These are phyloP conservation scores for Drosophila auraria DNA, from an alignment of 1,140 invertebrate species.

Conservation along the genomic window DNA sequence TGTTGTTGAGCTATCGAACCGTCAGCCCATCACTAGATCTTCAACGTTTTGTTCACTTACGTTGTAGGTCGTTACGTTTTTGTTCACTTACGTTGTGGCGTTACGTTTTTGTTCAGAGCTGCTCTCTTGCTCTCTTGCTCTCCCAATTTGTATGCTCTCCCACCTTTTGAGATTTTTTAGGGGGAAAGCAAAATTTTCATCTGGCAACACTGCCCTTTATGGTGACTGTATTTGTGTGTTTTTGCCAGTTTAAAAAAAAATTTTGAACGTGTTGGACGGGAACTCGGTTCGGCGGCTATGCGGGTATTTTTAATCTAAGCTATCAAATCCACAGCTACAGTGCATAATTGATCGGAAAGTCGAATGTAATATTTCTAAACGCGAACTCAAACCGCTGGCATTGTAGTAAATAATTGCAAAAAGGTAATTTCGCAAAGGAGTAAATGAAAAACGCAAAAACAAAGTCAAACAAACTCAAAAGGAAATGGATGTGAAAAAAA, in stretches of 20 bases:
- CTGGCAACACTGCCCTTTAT: too few relatives aligned
- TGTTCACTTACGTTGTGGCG: too few relatives aligned
- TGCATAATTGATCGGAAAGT: constrained; percentile 62
- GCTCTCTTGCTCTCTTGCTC: too few relatives aligned
- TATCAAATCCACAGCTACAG: constrained; percentile 56
- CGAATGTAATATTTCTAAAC: constrained; percentile 67
- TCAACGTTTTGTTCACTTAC: too few relatives aligned
- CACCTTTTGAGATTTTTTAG: too few relatives aligned
- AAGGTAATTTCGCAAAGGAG: constrained; percentile 59
- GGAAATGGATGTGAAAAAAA: constrained; percentile 64
- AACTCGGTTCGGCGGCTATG: constrained; percentile 71
- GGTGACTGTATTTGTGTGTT: too few relatives aligned
- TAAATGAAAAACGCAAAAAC: constrained; percentile 18
- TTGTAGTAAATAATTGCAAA: constrained; percentile 59
- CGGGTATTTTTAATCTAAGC: constrained; percentile 81
- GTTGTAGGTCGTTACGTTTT: too few relatives aligned
- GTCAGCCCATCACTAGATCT: too few relatives aligned
- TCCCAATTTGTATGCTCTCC: too few relatives aligned
- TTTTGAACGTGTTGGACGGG: constrained; percentile 42
- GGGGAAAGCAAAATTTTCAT: too few relatives aligned
- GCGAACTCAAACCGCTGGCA: constrained; percentile 63
- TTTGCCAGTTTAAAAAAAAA: not conserved
- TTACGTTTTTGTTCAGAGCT: too few relatives aligned
- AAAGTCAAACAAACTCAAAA: constrained; percentile 51
- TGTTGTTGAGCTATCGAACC: too few relatives aligned